Base-by-base conservation (phyloP, 2,113 vertebrate genomes). In the Gnathonemus echidnorhynchus region DNA sequence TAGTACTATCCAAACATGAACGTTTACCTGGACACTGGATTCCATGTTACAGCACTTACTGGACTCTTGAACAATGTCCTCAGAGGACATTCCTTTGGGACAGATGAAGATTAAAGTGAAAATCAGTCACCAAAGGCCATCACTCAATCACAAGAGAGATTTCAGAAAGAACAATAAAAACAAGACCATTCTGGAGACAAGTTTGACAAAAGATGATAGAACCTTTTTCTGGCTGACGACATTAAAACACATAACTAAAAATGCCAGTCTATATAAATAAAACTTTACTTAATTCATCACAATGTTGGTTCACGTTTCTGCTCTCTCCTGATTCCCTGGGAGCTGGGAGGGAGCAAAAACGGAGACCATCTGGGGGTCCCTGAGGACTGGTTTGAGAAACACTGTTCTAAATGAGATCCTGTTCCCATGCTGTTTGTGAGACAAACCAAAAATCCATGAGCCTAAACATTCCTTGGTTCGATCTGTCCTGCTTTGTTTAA, bases 51-150 rank as follows among this genome's bases (percentile, higher is more conserved):
- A 98, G 94, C 97, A 98, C 77, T 95, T 97, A 90, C 95, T 97
- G 45, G 98, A 98, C 93, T 99, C 98, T 90, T 97, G 97, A 93
- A 97, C 97, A 92, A 99, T 97, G 93, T 93, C 94, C 94, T 99
- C 97, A 92, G 96, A 97, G 17, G 96, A 95, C 92, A 98, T 98
- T 92, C 97, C 98, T 99, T 48, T 50, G 92, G 24, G 66, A 92
- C 0, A 17, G 35, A 35, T 9, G 31, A 1, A 86, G 8, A 39
- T 17, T 17, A 10, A 77, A 1, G 4, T 19, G 8, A 24, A 74
- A 39, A 42, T 66, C n/a, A 90, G 2, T 77, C 52, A 21, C 42
- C 10, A 48, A 62, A 9, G 24, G 56, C 56, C 21, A n/a, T 62
- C 7, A 62, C 24, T 70, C 48, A 19, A 3, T 50, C n/a, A 15